phyloP scores from a whole-genome alignment of 2,797 vertebrate species.

The Lerista edwardsae region DNA sequence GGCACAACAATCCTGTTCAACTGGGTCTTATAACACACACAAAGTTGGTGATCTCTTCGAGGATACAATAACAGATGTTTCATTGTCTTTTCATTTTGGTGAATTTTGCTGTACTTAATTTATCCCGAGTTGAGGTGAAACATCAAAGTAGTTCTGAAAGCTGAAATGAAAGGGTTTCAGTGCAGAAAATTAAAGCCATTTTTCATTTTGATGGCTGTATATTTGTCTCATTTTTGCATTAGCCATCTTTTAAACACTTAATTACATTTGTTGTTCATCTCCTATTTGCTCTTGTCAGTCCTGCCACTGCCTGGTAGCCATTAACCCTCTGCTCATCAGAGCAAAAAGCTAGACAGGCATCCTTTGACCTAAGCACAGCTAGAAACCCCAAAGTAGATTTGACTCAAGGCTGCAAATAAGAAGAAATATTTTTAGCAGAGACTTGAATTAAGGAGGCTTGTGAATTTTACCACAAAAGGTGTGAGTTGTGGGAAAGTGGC shows the following conservation, averaged over 20 bases:
- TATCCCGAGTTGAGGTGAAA: neutral
- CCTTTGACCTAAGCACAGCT: slow-evolving; percentile 17
- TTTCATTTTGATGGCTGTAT: neutral
- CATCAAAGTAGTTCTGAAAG: neutral
- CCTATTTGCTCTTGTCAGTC: neutral
- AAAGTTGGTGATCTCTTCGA: neutral
- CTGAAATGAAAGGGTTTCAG: neutral
- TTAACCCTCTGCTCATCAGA: slow-evolving; percentile 12
- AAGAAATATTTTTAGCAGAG: slow-evolving; percentile 14
- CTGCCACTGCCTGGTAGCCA: slow-evolving; percentile 17
- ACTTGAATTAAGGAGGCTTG: neutral
- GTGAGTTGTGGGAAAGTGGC: neutral
- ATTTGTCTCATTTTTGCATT: neutral
- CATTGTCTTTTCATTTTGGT: neutral
- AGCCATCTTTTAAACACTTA: neutral
- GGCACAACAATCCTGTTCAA: neutral
- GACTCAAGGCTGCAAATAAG: neutral
- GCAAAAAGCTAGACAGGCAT: slow-evolving; percentile 1
- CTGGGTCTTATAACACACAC: neutral
- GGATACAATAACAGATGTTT: slow-evolving; percentile 4
- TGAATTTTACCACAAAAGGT: neutral
- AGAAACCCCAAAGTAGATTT: slow-evolving; percentile 33
- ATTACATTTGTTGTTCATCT: neutral
- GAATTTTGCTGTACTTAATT: neutral
- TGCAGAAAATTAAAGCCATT: neutral